Percentiles rank a stretch among this genome's conserved stretches.
Conservation (phyloP, 2,797 vertebrate species). For the Nasua narica region DNA sequence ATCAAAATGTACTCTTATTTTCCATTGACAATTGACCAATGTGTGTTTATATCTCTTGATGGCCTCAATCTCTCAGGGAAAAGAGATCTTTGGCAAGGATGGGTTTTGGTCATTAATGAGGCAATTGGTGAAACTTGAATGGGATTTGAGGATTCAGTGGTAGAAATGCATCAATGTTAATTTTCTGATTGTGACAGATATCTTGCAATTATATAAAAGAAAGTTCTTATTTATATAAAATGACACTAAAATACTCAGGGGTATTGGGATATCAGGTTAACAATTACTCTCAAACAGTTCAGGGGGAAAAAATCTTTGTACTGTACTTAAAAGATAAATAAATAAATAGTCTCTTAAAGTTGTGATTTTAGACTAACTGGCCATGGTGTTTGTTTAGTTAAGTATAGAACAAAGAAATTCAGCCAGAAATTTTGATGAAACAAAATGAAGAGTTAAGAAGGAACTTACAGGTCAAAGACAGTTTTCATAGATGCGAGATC, state of each 20-base stretch:
- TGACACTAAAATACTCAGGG: neutral
- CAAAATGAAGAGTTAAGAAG: neutral
- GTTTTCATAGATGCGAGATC: neutral
- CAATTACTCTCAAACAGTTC: neutral
- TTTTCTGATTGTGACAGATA: neutral
- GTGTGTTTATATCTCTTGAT: neutral
- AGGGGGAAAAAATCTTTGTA: neutral
- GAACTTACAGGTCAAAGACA: neutral
- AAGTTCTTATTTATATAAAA: neutral
- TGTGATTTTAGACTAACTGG: neutral
- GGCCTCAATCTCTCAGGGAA: neutral
- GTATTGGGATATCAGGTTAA: neutral
- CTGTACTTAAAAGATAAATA: neutral
- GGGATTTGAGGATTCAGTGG: neutral
- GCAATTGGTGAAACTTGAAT: neutral
- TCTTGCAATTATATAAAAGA: neutral
- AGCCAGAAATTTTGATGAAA: neutral
- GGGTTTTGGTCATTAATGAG: neutral
- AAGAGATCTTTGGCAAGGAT: neutral
- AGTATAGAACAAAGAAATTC: neutral
- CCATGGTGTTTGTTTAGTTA: neutral
- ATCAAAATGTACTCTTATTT: neutral
- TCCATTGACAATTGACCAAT: neutral
- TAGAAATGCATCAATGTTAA: neutral
- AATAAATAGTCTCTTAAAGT: neutral